phyloP scores from a whole-genome alignment of 2,797 vertebrate genomes.

The Yasuhikotakia modesta region DNA sequence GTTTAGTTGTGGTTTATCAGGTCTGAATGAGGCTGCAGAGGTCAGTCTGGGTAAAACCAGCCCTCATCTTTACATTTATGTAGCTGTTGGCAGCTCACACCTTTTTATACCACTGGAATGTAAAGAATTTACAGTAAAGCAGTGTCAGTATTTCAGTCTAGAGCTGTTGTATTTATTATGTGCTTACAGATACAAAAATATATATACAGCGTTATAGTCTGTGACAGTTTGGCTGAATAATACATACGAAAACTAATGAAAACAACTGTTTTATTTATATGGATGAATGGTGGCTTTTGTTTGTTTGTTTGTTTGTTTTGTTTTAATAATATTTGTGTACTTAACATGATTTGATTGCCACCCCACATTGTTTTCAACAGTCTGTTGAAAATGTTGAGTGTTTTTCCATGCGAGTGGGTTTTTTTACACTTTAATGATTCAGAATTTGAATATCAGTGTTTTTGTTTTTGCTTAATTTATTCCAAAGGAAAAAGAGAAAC shows the following conservation, averaged over 20 bases:
- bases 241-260: background rate
- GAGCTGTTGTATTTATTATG: constrained; percentile 42
- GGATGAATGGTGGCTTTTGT: background rate
- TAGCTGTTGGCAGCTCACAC: constrained; percentile 67
- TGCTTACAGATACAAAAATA: constrained; percentile 46
- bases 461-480: background rate
- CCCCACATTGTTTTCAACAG: no score
- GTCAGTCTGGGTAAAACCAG: constrained; percentile 23
- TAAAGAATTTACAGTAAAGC: constrained; percentile 66
- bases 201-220: background rate
- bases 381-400: background rate
- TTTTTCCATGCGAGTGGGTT: background rate
- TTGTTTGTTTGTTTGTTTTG: background rate
- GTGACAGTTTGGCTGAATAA: background rate
- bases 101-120: constrained; percentile 77
- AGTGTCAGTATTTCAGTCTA: constrained; percentile 44
- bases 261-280: background rate
- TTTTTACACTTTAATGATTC: background rate
- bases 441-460: background rate
- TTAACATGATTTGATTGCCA: background rate
- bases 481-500: background rate
- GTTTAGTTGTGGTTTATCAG: constrained; percentile 32
- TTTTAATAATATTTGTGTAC: background rate
- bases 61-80: constrained; percentile 56
- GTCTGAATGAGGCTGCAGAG: constrained; percentile 43